Base-by-base conservation (phyloP, 2,888 invertebrate species). In the Steinernema scapterisci region DNA sequence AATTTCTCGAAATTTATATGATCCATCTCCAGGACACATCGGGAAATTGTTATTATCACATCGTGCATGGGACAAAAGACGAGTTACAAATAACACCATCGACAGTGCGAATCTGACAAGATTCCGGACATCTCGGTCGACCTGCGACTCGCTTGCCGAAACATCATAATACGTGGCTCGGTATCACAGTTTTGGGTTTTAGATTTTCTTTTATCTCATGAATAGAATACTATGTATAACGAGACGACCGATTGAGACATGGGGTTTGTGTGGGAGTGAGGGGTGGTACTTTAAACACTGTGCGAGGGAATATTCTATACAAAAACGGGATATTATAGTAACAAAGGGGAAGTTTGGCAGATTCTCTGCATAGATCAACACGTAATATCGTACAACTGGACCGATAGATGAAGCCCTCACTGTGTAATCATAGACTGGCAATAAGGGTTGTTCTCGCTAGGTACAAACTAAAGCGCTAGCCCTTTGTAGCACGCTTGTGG, bases 341-440 rank as follows among this genome's bases (percentile, higher is more conserved):
- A 19, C 48, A 48, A n/a, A 48, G 5, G 13, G 5, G 48, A 48
- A 48, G 48, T 31, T 25, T 63, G 63, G 63, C 63, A 63, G 63
- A 63, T 63, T 63, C 63, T 63, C 63, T 63, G 63, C 63, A 63
- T 63, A 63, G 27, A 63, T 63, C 9, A 38, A 63, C 63, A 63
- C 63, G 63, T 63, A 63, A 63, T 63, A 27, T 11, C 3, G 9
- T 38, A 38, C 38, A 38, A 38, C 9, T 38, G 38, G 31, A 63
- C 63, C 63, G 27, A 27, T n/a, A 38, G 3, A 16, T 16, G 27
- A 31, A 27, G 63, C 63, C 52, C 52, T 63, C 63, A 63, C 27
- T 25, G 25, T 19, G 54, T 13, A 25, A 54, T 21, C 13, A 31
- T 1, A 63, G 23, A 21, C 19, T 21, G 38, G 38, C 38, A 38